Conservation (phyloP, 2,113 vertebrate species). For the Erpornis zantholeuca region DNA sequence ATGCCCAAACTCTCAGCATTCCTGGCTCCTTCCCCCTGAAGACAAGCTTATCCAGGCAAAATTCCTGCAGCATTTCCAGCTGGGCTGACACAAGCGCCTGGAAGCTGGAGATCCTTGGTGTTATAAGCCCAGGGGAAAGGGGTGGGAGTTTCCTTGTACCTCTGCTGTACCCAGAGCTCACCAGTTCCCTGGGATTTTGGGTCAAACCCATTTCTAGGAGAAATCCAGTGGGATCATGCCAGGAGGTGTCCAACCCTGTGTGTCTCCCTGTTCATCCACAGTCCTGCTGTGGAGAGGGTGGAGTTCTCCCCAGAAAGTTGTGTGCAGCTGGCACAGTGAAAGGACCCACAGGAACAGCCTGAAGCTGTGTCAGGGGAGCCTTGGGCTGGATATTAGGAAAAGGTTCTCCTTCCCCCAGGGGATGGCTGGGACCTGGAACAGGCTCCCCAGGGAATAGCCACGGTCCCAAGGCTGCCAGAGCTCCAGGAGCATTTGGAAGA, state of each 20-base stretch:
- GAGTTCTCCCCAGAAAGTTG: neutral
- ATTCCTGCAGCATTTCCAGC: neutral
- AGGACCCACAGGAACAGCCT: neutral
- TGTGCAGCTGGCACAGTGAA: neutral
- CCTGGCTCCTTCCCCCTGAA: neutral
- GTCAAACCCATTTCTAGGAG: neutral
- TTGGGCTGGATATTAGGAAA: neutral
- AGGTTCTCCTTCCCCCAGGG: neutral
- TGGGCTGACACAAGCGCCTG: neutral
- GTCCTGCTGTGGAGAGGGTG: neutral
- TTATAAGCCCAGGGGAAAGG: neutral
- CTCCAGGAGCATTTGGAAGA: fast-evolving
- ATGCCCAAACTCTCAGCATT: neutral
- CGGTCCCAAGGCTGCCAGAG: neutral
- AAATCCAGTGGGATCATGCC: neutral
- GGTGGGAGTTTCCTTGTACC: neutral
- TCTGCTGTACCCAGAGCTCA: neutral
- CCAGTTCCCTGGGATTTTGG: neutral
- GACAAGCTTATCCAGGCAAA: neutral
- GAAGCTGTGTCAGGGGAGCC: neutral
- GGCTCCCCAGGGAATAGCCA: neutral
- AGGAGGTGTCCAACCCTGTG: neutral
- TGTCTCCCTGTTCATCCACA: neutral
- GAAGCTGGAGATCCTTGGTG: neutral
- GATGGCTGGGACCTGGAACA: neutral